Evolutionary conservation across 2,888 invertebrate species (phyloP), one percentile per base, ranked within the genome.

Genomic region (Myathropa florea): DNA sequence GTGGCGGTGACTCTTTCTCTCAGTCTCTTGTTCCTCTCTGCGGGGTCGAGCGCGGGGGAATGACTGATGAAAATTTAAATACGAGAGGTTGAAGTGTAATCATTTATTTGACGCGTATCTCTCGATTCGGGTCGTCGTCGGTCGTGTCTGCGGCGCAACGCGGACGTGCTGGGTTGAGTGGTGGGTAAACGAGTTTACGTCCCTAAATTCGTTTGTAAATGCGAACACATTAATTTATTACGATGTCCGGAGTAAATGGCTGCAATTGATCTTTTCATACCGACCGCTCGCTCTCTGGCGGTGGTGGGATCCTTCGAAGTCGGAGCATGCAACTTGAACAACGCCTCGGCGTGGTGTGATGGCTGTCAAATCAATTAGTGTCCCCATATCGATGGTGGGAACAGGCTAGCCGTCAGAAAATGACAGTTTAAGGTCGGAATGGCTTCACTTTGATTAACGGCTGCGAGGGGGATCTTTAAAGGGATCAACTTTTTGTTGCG

Each of bases 61-160:
- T 79, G 75, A 70, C 79, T 71, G 77, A 77, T 78, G 85, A 65
- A 65, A 64, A 77, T 78, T 78, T 82, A 70, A 86, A 86, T 78
- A 73, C 78, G 70, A 78, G 78, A 86, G 77, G 85, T 78, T 78
- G 82, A 86, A 73, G 73, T 82, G 46, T 46, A 70, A 78, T 83
- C 68, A 86, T 78, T 83, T 78, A 63, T 72, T 77, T 53, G n/a
- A 46, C 70, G 64, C 36, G 53, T 28, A 39, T 39, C 71, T 76
- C 57, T 68, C 21, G 65, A 30, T 67, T 33, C 33, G 55, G 23
- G 39, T 26, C 46, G 46, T 18, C 46, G 46, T 46, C 4, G 30
- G 10, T 36, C 36, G 33, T 57, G 59, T 39, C 33, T 59, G 24
- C 23, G 23, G 57, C n/a, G n/a, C 64, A 73, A 55, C 30, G 30